Evolutionary conservation across 2,797 vertebrate genomes (phyloP).

Genomic region (Brachyalestes nurse): DNA sequence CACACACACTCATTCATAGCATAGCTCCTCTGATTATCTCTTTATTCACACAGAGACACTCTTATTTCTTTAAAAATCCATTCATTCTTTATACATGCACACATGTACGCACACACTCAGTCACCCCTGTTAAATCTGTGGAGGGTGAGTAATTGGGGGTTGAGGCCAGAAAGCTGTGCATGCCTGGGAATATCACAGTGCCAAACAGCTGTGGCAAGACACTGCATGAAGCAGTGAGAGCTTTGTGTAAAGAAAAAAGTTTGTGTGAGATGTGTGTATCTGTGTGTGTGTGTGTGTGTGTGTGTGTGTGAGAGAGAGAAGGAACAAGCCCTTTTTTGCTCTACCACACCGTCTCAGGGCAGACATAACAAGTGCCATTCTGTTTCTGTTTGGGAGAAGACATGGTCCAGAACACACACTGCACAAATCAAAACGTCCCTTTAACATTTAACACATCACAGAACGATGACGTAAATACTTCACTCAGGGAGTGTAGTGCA

Average conservation of each 20-base stretch:
- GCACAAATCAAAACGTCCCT: not conserved
- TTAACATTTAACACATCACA: constrained; percentile 14
- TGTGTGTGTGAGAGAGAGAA: too few species aligned
- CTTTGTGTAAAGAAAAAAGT: not conserved
- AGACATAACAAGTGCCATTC: constrained; percentile 9
- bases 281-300: too few species aligned
- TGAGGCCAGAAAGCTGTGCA: constrained; percentile 22
- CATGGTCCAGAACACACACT: constrained; percentile 4
- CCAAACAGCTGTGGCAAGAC: constrained; percentile 39
- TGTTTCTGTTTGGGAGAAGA: constrained; percentile 15
- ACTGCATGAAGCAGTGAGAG: constrained; percentile 19
- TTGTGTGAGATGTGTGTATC: not conserved
- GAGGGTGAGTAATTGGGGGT: not conserved
- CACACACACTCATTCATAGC: not conserved
- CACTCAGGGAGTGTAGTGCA: not conserved
- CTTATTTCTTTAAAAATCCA: not conserved
- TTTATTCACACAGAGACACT: not conserved
- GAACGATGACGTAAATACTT: not conserved
- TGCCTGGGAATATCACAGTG: constrained; percentile 24
- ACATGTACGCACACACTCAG: constrained; percentile 18
- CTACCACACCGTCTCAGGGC: not conserved
- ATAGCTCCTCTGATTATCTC: too few species aligned
- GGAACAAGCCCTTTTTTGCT: not conserved
- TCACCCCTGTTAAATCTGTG: constrained; percentile 3
- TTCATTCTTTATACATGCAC: not conserved